Base-by-base conservation (phyloP, 2,888 invertebrate genomes). In the Drosophila pseudotalamancana region DNA sequence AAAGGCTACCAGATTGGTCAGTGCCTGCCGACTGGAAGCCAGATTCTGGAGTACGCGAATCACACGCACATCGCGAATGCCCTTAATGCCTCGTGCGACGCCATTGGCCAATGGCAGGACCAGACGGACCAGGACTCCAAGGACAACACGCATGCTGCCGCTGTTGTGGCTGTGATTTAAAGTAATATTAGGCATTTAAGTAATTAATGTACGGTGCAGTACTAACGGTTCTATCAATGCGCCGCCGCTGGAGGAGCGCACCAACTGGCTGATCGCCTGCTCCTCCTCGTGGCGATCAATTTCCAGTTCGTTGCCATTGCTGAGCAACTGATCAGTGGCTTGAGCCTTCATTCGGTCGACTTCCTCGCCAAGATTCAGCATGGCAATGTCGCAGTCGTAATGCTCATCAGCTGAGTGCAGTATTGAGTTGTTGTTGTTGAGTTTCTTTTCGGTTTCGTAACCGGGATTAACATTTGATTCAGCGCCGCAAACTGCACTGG, bases 1-100 rank as follows among this genome's bases (percentile, higher is more conserved):
- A 77, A 89, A 91, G 6, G 91, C 91, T 31, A 91, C 69, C 66
- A 91, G 65, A 77, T 90, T 90, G 48, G 90, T 89, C 27, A 91
- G 70, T 2, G 88, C 84, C 62, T 90, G 90, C 0, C 90, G 88
- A 39, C 91, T 91, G 37, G 88, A 84, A 27, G 87, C 89, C 56
- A 91, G 70, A 62, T 88, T 88, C 45, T 84, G 82, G 12, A 91
- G 72, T 5, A 89, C 86, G 19, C 81, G 85, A 39, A 91, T 54
- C 14, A 90, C 78, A 2, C 89, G 88, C 21, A 88, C 89, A 74
- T 89, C 90, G 3, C 90, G 84, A n/a, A 91, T 89, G 2, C 90
- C 90, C 53, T 89, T 87, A 23, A 90, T 85, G 61, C 91, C 87
- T 39, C 89, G 89, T 4, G 89, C 89, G 29, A 91, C 88, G 1